These are phyloP conservation scores for Drosophila pseudoananassae DNA, from an alignment of 1,140 invertebrate genomes.

Conservation along the genomic window DNA sequence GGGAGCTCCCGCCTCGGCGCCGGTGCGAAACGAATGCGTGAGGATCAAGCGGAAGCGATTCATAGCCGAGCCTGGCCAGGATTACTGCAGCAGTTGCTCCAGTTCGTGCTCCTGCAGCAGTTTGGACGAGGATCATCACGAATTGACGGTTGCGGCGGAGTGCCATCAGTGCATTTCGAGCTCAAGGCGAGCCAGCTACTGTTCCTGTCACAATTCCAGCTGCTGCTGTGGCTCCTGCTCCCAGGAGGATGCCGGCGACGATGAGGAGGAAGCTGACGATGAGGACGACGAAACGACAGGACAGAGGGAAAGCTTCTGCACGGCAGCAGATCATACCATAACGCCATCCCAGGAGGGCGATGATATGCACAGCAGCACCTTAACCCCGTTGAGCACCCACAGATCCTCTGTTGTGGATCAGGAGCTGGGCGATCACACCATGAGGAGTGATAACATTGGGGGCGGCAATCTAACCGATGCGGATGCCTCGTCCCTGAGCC, in stretches of 20 bases:
- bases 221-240: conserved; percentile 58
- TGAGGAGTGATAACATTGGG: conserved; percentile 54
- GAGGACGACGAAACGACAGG: conserved; percentile 66
- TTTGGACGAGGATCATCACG: conserved; percentile 60
- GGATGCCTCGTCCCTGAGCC: conserved; percentile 73
- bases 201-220: conserved; percentile 69
- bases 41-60: conserved; percentile 73
- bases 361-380: conserved; percentile 66
- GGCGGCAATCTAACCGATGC: conserved; percentile 60
- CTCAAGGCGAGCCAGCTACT: conserved; percentile 48
- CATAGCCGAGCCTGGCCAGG: conserved; percentile 51
- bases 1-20: conserved; percentile 36
- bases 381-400: conserved; percentile 66
- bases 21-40: conserved; percentile 71
- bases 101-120: conserved; percentile 80
- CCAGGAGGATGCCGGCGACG: conserved; percentile 35
- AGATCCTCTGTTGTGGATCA: conserved; percentile 37
- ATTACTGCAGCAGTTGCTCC: conserved; percentile 73
- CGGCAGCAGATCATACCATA: conserved; percentile 71
- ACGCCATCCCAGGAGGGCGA: conserved; percentile 62
- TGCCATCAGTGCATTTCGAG: conserved; percentile 67
- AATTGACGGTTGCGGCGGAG: conserved; percentile 69
- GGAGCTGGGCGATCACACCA: conserved; percentile 57
- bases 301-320: conserved; percentile 66
- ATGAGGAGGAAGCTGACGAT: conserved; percentile 47